A percentile compares a stretch with the other conserved stretches of the same genome.
These are phyloP conservation scores for Tenodera sinensis DNA, from an alignment of 2,888 invertebrate species.

Conservation along the genomic window DNA sequence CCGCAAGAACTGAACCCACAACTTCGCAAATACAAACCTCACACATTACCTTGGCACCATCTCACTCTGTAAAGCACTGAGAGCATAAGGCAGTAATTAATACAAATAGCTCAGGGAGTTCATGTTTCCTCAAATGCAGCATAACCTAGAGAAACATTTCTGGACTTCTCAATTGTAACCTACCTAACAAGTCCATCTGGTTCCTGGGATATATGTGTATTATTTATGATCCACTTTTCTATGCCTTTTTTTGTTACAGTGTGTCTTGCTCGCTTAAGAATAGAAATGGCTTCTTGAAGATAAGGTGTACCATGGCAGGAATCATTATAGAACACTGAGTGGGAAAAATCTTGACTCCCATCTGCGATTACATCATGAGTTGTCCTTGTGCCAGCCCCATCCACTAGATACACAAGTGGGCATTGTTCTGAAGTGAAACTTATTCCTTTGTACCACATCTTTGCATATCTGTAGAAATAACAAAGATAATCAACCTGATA, in stretches of 20 bases:
- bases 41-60: too few relatives aligned
- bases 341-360: conserved; percentile 76
- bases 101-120: too few relatives aligned
- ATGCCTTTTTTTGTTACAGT: conserved; percentile 80
- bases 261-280: conserved; percentile 70
- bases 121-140: too few relatives aligned
- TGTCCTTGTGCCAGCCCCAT: conserved; percentile 83
- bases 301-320: conserved; percentile 70
- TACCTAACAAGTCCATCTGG: conserved; percentile 81
- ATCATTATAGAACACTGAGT: conserved; percentile 78
- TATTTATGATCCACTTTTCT: conserved; percentile 84
- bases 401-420: conserved; percentile 81
- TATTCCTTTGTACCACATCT: conserved; percentile 91
- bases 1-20: too few relatives aligned
- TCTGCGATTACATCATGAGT: conserved; percentile 85
- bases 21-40: too few relatives aligned
- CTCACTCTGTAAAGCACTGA: too few relatives aligned
- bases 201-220: conserved; percentile 79
- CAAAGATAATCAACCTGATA: too few relatives aligned
- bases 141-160: too few relatives aligned
- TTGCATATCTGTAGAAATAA: conserved; percentile 64
- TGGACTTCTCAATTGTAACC: conserved; percentile 31
- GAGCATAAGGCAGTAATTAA: too few relatives aligned
- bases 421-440: conserved; percentile 86
- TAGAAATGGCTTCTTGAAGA: conserved; percentile 70